Evolutionary conservation across 2,797 vertebrate genomes (phyloP).

Genomic region (Chiloscyllium punctatum): DNA sequence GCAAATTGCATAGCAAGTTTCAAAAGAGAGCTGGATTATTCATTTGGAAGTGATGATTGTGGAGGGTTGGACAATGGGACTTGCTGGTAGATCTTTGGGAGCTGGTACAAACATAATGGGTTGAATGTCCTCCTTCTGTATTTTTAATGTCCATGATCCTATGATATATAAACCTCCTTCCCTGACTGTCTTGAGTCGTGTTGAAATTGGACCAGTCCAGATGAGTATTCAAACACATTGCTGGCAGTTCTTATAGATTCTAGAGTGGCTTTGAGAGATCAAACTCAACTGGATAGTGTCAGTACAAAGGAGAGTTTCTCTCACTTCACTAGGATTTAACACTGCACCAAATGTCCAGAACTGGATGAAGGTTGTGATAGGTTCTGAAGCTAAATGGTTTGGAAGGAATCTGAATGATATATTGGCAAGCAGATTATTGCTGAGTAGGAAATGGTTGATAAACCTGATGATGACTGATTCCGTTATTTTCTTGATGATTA

Average conservation of each 20-base stretch:
- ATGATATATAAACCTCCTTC: not conserved
- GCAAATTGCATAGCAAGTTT: too few species aligned
- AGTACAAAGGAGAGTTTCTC: not conserved
- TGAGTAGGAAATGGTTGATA: not conserved
- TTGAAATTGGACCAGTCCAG: not conserved
- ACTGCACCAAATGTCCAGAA: not conserved
- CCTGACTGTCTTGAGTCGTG: not conserved
- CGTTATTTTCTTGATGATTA: not conserved
- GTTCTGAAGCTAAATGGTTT: not conserved
- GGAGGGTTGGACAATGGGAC: too few species aligned
- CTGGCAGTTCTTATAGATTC: not conserved
- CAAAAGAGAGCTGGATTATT: too few species aligned
- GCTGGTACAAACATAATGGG: too few species aligned
- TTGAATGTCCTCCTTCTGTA: too few species aligned
- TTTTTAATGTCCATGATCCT: too few species aligned
- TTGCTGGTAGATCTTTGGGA: too few species aligned
- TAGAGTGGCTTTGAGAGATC: not conserved
- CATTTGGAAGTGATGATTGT: too few species aligned
- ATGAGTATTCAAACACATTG: not conserved
- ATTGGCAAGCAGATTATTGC: not conserved
- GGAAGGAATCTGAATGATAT: not conserved
- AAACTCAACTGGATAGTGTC: not conserved
- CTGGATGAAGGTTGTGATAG: not conserved
- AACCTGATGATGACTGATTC: not conserved
- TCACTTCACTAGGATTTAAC: not conserved